Percentiles rank a stretch among this genome's conserved stretches.
phyloP scores from a whole-genome alignment of 1,140 invertebrate genomes.

The Drosophila serrata region DNA sequence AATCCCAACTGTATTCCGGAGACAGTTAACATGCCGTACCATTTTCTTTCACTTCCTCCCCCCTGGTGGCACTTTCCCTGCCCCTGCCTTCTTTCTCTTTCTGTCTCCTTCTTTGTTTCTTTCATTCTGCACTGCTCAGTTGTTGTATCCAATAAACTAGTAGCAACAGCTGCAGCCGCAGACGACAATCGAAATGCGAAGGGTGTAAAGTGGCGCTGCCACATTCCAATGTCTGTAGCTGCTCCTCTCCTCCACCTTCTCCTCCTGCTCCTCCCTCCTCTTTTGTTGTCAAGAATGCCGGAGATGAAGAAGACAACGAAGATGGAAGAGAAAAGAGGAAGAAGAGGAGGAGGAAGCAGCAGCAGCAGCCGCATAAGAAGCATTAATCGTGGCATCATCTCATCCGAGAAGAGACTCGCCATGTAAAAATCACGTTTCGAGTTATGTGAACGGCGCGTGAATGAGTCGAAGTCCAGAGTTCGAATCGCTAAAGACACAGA shows the following conservation, averaged over 20 bases:
- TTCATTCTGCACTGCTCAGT: neutral
- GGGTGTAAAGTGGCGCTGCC: constrained; percentile 66
- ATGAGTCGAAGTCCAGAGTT: constrained; percentile 58
- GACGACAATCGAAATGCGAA: constrained; percentile 41
- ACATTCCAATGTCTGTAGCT: constrained; percentile 62
- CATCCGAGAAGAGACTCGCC: constrained; percentile 36
- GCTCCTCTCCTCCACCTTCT: constrained; percentile 13
- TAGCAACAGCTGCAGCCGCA: constrained; percentile 55
- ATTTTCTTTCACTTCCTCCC: constrained; percentile 45
- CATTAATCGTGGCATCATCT: constrained; percentile 53
- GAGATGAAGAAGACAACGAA: constrained; percentile 43
- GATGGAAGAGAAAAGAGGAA: constrained; percentile 19
- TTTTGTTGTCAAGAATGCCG: constrained; percentile 62
- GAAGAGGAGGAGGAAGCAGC: constrained; percentile 34
- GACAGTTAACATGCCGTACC: constrained; percentile 72
- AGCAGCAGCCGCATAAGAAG: constrained; percentile 28
- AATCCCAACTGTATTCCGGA: constrained; percentile 30
- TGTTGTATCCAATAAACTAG: constrained; percentile 62
- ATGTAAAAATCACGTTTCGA: constrained; percentile 76
- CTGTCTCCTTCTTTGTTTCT: neutral
- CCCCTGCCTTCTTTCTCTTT: neutral
- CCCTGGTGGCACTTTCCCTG: constrained; percentile 6
- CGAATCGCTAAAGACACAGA: constrained; percentile 22
- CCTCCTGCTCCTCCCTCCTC: neutral
- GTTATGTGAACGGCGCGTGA: constrained; percentile 77